Conservation (phyloP, 35 echinoderm and acorn worm genomes). For the Stichopus chloronotus region DNA sequence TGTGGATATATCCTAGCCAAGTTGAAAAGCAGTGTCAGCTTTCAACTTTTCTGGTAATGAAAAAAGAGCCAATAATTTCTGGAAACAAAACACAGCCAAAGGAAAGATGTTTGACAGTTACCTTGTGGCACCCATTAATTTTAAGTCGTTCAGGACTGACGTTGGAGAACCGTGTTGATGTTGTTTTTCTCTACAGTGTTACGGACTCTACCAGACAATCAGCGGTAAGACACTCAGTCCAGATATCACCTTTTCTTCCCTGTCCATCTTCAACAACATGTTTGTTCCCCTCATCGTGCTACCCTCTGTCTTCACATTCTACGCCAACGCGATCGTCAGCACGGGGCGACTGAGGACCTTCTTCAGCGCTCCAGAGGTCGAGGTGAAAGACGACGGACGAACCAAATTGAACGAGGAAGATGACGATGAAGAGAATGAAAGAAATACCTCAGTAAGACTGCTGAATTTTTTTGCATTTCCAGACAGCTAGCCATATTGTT, state of each 20-base stretch:
- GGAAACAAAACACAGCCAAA: too few species aligned
- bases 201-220: constrained; percentile 60
- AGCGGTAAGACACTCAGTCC: constrained; percentile 75
- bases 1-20: too few species aligned
- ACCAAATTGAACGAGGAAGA: constrained; percentile 24
- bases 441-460: background rate
- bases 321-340: constrained; percentile 90
- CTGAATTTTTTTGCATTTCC: background rate
- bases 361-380: constrained; percentile 92
- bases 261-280: constrained; percentile 97
- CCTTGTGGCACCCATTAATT: too few species aligned
- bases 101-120: too few species aligned
- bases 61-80: too few species aligned
- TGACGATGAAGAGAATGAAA: constrained; percentile 5
- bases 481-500: too few species aligned
- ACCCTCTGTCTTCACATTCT: constrained; percentile 78
- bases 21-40: too few species aligned
- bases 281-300: constrained; percentile 79
- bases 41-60: too few species aligned
- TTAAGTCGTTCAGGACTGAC: too few species aligned
- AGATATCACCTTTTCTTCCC: constrained; percentile 86
- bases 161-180: background rate
- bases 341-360: constrained; percentile 71
- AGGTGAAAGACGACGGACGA: constrained; percentile 60
- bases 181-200: constrained; percentile 55